Conservation (phyloP, 2,888 invertebrate species). For the Drosophila mayaguana region DNA sequence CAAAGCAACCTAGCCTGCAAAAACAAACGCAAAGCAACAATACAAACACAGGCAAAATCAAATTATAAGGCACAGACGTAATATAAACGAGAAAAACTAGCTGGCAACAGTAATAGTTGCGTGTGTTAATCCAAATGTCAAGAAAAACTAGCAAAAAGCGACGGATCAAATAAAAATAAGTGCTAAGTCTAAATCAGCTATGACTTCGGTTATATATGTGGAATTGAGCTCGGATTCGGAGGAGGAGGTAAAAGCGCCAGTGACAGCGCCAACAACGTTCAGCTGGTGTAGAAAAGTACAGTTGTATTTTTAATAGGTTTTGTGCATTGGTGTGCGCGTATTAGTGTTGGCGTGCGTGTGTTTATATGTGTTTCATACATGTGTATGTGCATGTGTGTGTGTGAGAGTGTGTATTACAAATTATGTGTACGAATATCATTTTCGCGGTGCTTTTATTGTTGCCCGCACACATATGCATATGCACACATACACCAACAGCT, state of each 20-base stretch:
- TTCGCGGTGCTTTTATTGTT: constrained; percentile 71
- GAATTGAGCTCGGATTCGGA: constrained; percentile 84
- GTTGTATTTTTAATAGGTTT: constrained; percentile 69
- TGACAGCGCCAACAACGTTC: constrained; percentile 32
- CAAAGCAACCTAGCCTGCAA: constrained; percentile 55
- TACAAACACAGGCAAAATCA: constrained; percentile 56
- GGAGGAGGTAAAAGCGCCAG: constrained; percentile 83
- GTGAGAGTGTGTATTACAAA: constrained; percentile 47
- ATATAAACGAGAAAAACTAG: constrained; percentile 62
- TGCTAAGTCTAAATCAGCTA: constrained; percentile 47
- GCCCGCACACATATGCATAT: constrained; percentile 41
- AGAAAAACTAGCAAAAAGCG: constrained; percentile 43
- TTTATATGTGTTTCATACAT: constrained; percentile 23
- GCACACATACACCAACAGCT: constrained; percentile 25
- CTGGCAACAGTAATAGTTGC: constrained; percentile 58
- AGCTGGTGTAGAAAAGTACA: constrained; percentile 71
- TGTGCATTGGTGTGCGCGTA: constrained; percentile 49
- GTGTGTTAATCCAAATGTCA: constrained; percentile 53
- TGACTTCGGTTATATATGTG: constrained; percentile 84
- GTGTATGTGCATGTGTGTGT: constrained; percentile 33
- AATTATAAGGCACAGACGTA: constrained; percentile 56
- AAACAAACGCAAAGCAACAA: constrained; percentile 69
- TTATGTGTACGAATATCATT: constrained; percentile 56
- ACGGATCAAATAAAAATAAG: constrained; percentile 44
- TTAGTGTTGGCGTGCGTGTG: constrained; percentile 46